Evolutionary conservation across 2,113 vertebrate species (phyloP).

Genomic region (Lepus americanus): DNA sequence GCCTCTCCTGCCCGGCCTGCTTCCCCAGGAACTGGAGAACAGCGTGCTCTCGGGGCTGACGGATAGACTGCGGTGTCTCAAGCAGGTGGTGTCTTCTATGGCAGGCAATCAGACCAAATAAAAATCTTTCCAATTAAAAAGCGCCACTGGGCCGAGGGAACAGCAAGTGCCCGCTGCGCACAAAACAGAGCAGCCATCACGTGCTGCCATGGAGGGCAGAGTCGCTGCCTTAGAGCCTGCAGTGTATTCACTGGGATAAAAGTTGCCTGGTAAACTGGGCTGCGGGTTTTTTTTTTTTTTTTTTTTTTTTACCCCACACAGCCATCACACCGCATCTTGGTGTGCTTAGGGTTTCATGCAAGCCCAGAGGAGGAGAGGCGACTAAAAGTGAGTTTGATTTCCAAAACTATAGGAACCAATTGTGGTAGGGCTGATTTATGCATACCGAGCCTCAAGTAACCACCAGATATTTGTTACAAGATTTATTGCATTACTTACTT

Average conservation of each 20-base stretch:
- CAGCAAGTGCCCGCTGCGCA: not conserved
- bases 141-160: constrained; percentile 1
- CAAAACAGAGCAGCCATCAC: not conserved
- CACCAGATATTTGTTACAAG: not conserved
- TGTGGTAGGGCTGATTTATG: constrained; percentile 32
- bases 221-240: not conserved
- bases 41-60: not conserved
- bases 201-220: not conserved
- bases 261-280: not conserved
- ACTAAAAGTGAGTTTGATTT: not conserved
- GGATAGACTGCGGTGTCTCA: constrained; percentile 8
- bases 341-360: not conserved
- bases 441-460: not conserved
- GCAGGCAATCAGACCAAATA: constrained; percentile 65
- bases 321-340: not conserved
- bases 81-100: not conserved
- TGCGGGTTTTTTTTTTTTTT: not conserved
- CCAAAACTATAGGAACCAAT: not conserved
- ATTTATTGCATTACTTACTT: not conserved
- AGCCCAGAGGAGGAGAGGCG: not conserved
- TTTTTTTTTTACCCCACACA: not conserved
- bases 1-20: not conserved
- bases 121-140: constrained; percentile 69
- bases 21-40: fast-evolving
- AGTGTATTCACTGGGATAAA: constrained; percentile 39